Evolutionary conservation across 92 coral and sea anemone species (phyloP).

Genomic region (Meandrina meandrites): DNA sequence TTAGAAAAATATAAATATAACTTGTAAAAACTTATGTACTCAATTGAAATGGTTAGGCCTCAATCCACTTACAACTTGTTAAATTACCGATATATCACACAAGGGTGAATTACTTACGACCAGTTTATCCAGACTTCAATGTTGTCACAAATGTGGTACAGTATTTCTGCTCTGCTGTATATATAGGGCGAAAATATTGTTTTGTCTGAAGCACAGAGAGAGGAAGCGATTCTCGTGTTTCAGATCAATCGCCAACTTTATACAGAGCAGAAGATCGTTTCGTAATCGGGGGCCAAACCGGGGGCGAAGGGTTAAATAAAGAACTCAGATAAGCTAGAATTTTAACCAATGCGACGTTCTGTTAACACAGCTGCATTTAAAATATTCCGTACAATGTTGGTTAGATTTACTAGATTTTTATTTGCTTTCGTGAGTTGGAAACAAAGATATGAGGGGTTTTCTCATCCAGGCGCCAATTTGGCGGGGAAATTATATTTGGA

Average conservation of each 20-base stretch:
- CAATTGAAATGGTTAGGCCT: not conserved
- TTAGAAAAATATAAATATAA: not conserved
- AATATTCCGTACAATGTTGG: not conserved
- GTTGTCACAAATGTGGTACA: not conserved
- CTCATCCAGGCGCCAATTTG: slow-evolving; percentile 34
- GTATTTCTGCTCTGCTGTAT: not conserved
- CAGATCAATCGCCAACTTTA: not conserved
- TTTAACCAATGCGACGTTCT: slow-evolving; percentile 6
- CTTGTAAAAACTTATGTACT: not conserved
- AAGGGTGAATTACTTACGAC: not conserved
- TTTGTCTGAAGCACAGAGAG: not conserved
- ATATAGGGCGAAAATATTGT: not conserved
- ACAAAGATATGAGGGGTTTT: not conserved
- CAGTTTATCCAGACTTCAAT: not conserved
- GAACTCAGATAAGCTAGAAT: not conserved
- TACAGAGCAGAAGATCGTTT: not conserved
- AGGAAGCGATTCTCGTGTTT: not conserved
- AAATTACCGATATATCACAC: not conserved
- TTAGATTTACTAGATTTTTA: not conserved
- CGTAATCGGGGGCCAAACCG: not conserved
- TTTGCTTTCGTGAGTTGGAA: not conserved
- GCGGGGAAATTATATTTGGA: slow-evolving; percentile 27
- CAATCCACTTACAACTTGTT: not conserved
- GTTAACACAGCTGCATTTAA: slow-evolving; percentile 26
- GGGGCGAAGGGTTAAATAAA: not conserved